Base-by-base conservation (phyloP, 2,888 invertebrate species). In the Tipula unca region DNA sequence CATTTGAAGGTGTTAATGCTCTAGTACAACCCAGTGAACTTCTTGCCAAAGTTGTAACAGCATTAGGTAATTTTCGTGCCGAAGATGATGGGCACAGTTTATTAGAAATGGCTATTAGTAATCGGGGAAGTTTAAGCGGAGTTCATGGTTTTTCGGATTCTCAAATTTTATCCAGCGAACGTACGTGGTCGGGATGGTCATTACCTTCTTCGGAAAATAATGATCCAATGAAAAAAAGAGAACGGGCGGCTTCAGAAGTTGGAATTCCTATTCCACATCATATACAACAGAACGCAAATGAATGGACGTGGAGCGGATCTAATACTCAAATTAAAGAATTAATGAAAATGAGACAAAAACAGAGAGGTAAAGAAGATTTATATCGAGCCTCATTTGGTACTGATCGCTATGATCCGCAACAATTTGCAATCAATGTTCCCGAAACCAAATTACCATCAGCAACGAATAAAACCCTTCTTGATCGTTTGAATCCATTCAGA, bases 21-120 rank as follows among this genome's bases (percentile, higher is more conserved):
- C 93, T 95, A 87, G 93, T 96, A 0, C 94, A 95, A 88, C 95
- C 96, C 6, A 94, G 94, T 5, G 95, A 96, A 88, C 89, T 97
- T 1, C 89, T 96, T 86, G 94, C 95, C 0, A 93, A 95, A 89
- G 94, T 97, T 82, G 96, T 96, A 0, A 94, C 95, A 88, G 95
- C 96, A 13, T 90, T 96, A 86, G 95, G 95, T 29, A 94, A 92
- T 3, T 91, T 93, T 8, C 90, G 91, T 85, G 88, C 90, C 0
- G 91, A 91, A 82, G 91, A 91, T 25, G 90, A 90, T 8, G 87
- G 86, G 6, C 85, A 87, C 4, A 87, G 87, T 86, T 69, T 85
- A 13, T 17, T 48, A 32, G 82, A 85, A 84, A 82, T 48, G 10
- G 85, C 88, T 8, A 86, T 87, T 17, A 86, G 87, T 10, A 87